Evolutionary conservation across 2,113 vertebrate species (phyloP).

Genomic region (Pedionomus torquatus): DNA sequence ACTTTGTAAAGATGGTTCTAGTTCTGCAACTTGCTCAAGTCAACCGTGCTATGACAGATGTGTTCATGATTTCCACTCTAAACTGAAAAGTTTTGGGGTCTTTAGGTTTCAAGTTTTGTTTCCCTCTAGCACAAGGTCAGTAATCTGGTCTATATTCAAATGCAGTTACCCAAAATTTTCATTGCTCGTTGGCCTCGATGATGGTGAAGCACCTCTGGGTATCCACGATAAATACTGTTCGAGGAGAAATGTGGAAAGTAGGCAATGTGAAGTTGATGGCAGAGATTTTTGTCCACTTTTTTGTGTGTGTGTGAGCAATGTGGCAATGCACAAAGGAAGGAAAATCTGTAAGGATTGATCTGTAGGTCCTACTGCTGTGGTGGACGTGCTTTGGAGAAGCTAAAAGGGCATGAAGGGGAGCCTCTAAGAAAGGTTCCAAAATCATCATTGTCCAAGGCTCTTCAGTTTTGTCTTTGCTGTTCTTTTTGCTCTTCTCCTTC

Average conservation of each 20-base stretch:
- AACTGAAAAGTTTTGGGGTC: not conserved
- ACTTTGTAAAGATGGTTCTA: not conserved
- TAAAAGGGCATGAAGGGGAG: not conserved
- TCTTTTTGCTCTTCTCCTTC: not conserved
- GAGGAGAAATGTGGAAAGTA: not conserved
- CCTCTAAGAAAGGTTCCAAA: not conserved
- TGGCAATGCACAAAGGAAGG: not conserved
- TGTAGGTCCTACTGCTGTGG: not conserved
- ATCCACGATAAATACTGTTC: not conserved
- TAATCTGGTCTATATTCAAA: not conserved
- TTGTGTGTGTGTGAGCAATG: not conserved
- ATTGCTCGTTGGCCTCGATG: not conserved
- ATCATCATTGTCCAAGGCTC: not conserved
- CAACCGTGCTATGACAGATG: not conserved
- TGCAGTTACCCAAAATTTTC: not conserved
- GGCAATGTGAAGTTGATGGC: not conserved
- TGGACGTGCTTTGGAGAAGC: not conserved
- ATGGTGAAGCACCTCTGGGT: not conserved
- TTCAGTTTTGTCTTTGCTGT: not conserved
- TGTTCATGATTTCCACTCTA: not conserved
- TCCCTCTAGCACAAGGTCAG: not conserved
- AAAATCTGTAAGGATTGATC: not conserved
- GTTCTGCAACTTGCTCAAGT: not conserved
- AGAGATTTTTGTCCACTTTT: not conserved
- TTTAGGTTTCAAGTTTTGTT: not conserved